Conservation (phyloP, 2,113 vertebrate species). For the Prietella phreatophila region DNA sequence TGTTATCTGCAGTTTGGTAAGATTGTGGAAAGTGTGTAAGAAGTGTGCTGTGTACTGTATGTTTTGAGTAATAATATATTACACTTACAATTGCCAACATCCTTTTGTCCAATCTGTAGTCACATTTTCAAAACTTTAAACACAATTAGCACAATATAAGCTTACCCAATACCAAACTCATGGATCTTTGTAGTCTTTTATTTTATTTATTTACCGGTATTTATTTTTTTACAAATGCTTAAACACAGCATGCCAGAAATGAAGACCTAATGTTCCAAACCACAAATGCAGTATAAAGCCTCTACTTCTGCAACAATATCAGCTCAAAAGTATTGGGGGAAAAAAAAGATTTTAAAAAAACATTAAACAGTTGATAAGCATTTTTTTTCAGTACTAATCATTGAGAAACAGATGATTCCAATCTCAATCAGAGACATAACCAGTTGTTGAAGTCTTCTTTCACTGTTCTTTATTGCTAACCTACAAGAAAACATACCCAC, state of each 20-base stretch:
- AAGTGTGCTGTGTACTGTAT: not conserved
- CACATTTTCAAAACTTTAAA: not conserved
- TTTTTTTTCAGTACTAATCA: too few species aligned
- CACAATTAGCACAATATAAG: slow-evolving; percentile 13
- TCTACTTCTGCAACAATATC: not conserved
- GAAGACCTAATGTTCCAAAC: not conserved
- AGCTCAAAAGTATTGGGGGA: not conserved
- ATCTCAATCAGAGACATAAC: too few species aligned
- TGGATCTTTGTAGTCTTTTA: not conserved
- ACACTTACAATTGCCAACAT: not conserved
- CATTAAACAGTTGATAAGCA: not conserved
- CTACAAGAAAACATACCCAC: too few species aligned
- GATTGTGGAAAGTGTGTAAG: too few species aligned
- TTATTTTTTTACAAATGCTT: too few species aligned
- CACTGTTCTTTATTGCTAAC: too few species aligned
- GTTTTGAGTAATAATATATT: too few species aligned
- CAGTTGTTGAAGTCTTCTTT: too few species aligned
- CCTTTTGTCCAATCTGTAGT: not conserved
- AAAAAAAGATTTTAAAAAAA: too few species aligned
- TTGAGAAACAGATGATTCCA: too few species aligned
- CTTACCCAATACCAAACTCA: not conserved
- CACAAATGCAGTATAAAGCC: not conserved
- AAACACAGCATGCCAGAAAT: slow-evolving; percentile 17
- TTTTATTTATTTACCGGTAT: too few species aligned
- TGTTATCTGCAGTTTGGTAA: too few species aligned